Evolutionary conservation across 2,113 vertebrate species (phyloP), one percentile per base, ranked within the genome.

Genomic region (Caloenas nicobarica): DNA sequence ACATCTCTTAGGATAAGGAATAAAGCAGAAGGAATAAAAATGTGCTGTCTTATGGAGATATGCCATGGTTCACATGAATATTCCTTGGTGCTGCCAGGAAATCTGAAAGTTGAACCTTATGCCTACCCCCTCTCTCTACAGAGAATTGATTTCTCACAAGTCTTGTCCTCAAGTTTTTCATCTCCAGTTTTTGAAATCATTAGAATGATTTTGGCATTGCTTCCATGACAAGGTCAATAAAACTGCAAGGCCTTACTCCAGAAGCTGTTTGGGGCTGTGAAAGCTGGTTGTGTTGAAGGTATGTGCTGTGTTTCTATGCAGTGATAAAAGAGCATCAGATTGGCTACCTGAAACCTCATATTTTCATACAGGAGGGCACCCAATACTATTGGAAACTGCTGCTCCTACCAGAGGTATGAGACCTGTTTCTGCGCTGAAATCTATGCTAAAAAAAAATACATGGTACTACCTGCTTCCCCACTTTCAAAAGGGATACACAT

Each of bases 1-100:
- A 31, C 61, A 73, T 81, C 58, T 88, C 54, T 56, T 51, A 81
- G 61, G 57, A 36, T 29, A 85, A 89, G 42, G 25, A 71, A 64
- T 81, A 82, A 77, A 88, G 46, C 16, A 77, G 50, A 88, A 95
- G 40, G 36, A 88, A 80, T 62, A 42, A 80, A 93, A 83, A 58
- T 54, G 17, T 62, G 34, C n/a, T 90, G 58, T 50, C 42, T 34
- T 62, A 88, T 90, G 40, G 58, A 86, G 13, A 17, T 50, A 33
- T 74, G 86, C 64, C 76, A 29, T 9, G 13, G 16, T 78, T 88
- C 64, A 81, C 72, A 9, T 34, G 72, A 66, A 62, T 26, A 24
- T 62, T 86, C 10, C 13, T 38, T 34, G 46, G 23, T 54, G n/a
- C 46, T 88, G n/a, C 50, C 68, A 91, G 82, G 69, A 89, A 72